Percentiles rank a stretch among this genome's conserved stretches.
These are phyloP conservation scores for Hylaea fasciaria DNA, from an alignment of 2,888 invertebrate species.

Conservation along the genomic window DNA sequence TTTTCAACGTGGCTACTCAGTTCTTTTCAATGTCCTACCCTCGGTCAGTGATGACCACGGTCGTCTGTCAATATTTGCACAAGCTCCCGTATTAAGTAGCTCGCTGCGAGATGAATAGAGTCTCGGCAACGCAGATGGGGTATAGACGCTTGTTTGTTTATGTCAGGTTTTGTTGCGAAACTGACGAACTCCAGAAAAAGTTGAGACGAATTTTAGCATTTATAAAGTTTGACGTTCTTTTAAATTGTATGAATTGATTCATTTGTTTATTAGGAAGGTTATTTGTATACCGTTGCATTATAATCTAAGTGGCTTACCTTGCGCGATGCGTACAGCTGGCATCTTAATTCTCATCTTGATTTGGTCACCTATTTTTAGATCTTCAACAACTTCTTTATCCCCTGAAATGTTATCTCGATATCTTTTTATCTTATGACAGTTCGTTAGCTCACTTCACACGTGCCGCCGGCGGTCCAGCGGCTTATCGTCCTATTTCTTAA, in stretches of 20 bases:
- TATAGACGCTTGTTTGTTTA: conserved; percentile 60
- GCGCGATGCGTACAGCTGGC: conserved; percentile 98
- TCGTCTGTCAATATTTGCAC: conserved; percentile 75
- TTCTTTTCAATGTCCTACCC: conserved; percentile 57
- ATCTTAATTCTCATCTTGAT: conserved; percentile 98
- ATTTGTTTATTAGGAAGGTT: no score
- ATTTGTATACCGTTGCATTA: conserved; percentile 7
- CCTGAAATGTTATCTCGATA: conserved; percentile 74
- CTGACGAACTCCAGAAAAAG: conserved; percentile 13
- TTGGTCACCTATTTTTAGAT: conserved; percentile 84
- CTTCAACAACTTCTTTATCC: conserved; percentile 77
- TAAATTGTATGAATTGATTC: no score
- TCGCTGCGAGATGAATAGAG: conserved; percentile 74
- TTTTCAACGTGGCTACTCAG: conserved; percentile 60
- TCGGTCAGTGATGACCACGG: conserved; percentile 79
- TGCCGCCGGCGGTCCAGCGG: conserved; percentile 80
- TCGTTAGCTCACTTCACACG: conserved; percentile 77
- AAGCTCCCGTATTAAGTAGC: conserved; percentile 76
- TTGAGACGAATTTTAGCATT: conserved; percentile 3
- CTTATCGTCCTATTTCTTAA: conserved; percentile 75
- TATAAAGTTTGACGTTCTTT: background rate
- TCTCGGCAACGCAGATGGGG: conserved; percentile 56
- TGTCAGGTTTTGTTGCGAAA: conserved; percentile 49
- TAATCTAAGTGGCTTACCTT: conserved; percentile 88
- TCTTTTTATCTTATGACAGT: conserved; percentile 70